phyloP scores from a whole-genome alignment of 1,140 invertebrate genomes.

The Drosophila lowei region DNA sequence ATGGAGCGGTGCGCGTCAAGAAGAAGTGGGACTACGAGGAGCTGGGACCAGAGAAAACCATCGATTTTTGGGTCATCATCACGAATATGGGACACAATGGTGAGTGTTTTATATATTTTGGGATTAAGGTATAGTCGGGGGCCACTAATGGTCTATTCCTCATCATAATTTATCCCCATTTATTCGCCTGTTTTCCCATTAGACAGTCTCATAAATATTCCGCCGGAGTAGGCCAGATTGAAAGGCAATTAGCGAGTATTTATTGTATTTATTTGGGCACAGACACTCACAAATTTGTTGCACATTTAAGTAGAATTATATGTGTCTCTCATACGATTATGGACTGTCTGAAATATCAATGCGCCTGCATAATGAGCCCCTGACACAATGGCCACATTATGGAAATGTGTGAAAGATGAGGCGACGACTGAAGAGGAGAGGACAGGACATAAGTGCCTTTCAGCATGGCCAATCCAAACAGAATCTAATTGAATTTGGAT shows the following conservation, averaged over 20 bases:
- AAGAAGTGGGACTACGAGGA: conserved; percentile 99
- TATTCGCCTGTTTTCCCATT: background rate
- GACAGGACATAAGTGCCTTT: conserved; percentile 4
- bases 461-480: too few species aligned
- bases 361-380: conserved; percentile 27
- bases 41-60: conserved; percentile 96
- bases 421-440: background rate
- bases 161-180: too few species aligned
- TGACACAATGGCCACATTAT: conserved; percentile 32
- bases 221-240: background rate
- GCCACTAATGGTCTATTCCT: too few species aligned
- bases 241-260: conserved; percentile 29
- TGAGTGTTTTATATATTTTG: conserved; percentile 84
- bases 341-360: conserved; percentile 32
- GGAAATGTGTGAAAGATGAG: conserved; percentile 21
- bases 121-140: too few species aligned
- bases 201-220: background rate
- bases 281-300: conserved; percentile 36
- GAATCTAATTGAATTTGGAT: too few species aligned
- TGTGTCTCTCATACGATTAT: conserved; percentile 5
- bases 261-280: conserved; percentile 14
- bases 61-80: conserved; percentile 98
- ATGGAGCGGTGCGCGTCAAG: conserved; percentile 95
- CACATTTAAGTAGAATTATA: conserved; percentile 39
- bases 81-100: conserved; percentile 93